Percentiles rank a stretch among this genome's conserved stretches.
These are phyloP conservation scores for Hirudo medicinalis DNA, from an alignment of 1,140 invertebrate genomes.

Conservation along the genomic window DNA sequence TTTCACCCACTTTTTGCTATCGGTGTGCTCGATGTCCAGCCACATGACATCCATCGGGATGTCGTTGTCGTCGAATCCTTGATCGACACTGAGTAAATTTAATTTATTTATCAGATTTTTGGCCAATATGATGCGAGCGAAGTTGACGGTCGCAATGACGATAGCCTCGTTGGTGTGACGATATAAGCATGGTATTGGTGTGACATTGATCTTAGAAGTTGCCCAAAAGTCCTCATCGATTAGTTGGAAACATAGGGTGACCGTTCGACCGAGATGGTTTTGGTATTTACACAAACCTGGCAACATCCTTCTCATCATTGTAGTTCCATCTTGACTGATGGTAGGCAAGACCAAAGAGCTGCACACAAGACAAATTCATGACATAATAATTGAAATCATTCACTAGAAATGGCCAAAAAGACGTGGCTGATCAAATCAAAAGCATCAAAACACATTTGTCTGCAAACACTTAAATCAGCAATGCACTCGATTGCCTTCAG, in stretches of 20 bases:
- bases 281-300: constrained; percentile 33
- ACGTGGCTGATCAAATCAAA: neutral
- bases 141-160: neutral
- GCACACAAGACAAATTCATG: constrained; percentile 24
- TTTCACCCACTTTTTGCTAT: constrained; percentile 63
- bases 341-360: constrained; percentile 77
- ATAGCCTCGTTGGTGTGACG: neutral
- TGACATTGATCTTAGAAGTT: neutral
- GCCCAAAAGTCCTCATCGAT: neutral
- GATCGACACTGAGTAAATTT: constrained; percentile 35
- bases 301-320: constrained; percentile 88
- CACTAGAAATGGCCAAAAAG: neutral
- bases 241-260: neutral
- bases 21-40: constrained; percentile 98
- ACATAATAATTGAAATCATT: neutral
- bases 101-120: too few species aligned
- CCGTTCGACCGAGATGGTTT: neutral
- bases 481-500: neutral
- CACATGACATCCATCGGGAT: constrained; percentile 91
- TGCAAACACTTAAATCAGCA: neutral
- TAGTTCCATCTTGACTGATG: constrained; percentile 99
- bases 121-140: too few species aligned
- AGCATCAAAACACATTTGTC: neutral
- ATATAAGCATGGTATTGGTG: neutral
- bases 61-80: constrained; percentile 66